A percentile compares a stretch with the other conserved stretches of the same genome.
These are phyloP conservation scores for Hypolimnas misippus DNA, from an alignment of 2,888 invertebrate genomes.

Conservation along the genomic window DNA sequence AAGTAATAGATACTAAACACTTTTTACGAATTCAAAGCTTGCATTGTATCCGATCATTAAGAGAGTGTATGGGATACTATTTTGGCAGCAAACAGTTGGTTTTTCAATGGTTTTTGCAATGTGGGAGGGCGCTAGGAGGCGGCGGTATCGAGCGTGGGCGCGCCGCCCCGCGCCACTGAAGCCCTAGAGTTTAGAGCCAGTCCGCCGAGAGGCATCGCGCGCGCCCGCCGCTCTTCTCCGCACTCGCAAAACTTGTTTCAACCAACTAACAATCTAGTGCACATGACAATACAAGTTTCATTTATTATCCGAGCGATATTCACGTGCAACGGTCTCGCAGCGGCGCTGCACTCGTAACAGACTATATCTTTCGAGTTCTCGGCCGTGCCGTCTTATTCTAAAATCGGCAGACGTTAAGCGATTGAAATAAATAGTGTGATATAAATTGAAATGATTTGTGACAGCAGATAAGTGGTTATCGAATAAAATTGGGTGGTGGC, in stretches of 20 bases:
- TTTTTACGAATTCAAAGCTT: background rate
- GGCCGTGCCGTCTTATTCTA: constrained; percentile 14
- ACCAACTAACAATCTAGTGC: constrained; percentile 43
- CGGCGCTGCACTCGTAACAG: constrained; percentile 18
- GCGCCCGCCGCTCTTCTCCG: constrained; percentile 54
- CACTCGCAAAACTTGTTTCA: constrained; percentile 45
- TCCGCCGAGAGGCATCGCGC: constrained; percentile 64
- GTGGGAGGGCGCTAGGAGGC: constrained; percentile 79
- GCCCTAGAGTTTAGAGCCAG: constrained; percentile 70
- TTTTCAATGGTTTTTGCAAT: constrained; percentile 72
- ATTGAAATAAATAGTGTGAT: constrained; percentile 60
- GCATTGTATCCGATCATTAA: constrained; percentile 31
- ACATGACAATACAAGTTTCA: constrained; percentile 50
- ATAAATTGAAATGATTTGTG: constrained; percentile 72
- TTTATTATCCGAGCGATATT: constrained; percentile 47
- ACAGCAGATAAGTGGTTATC: constrained; percentile 67
- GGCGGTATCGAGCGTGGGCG: constrained; percentile 82
- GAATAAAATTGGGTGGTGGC: constrained; percentile 67
- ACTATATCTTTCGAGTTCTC: constrained; percentile 15
- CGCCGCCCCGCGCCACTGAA: constrained; percentile 76
- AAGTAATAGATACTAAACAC: background rate
- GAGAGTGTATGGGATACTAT: constrained; percentile 45
- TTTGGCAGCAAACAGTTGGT: constrained; percentile 61
- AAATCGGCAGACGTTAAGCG: constrained; percentile 11
- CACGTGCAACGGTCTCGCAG: constrained; percentile 44